phyloP scores from a whole-genome alignment of 2,888 invertebrate species.

The Tribolium freemani region DNA sequence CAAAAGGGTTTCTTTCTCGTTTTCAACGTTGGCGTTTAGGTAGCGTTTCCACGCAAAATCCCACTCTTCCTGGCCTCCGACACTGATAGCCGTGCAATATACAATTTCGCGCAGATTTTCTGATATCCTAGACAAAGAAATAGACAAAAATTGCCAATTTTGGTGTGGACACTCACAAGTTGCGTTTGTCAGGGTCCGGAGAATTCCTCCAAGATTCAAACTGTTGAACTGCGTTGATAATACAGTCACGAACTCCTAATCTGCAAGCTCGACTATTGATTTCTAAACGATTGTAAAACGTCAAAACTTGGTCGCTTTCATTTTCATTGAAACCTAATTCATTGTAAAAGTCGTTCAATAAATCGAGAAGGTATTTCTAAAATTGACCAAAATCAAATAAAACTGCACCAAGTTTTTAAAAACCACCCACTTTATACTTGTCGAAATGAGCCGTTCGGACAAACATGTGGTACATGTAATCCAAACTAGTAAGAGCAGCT shows the following conservation, averaged over 20 bases:
- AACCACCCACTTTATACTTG: constrained; percentile 73
- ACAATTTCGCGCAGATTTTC: constrained; percentile 87
- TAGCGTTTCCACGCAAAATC: constrained; percentile 89
- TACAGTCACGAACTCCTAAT: constrained; percentile 81
- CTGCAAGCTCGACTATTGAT: constrained; percentile 82
- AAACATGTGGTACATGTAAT: constrained; percentile 85
- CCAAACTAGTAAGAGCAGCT: constrained; percentile 82
- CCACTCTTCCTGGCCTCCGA: constrained; percentile 90
- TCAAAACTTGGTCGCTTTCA: constrained; percentile 76
- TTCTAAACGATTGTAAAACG: constrained; percentile 80
- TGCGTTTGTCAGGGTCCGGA: constrained; percentile 79
- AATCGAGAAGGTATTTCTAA: constrained; percentile 78
- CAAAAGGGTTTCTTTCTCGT: constrained; percentile 84
- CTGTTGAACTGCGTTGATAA: constrained; percentile 79
- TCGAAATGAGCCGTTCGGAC: constrained; percentile 80
- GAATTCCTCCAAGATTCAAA: constrained; percentile 83
- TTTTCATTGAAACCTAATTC: constrained; percentile 79
- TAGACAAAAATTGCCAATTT: neutral
- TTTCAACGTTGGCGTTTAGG: constrained; percentile 80
- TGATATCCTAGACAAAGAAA: constrained; percentile 75
- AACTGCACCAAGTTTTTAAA: neutral
- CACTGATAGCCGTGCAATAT: constrained; percentile 88
- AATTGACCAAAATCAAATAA: constrained; percentile 44
- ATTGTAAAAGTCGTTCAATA: constrained; percentile 77
- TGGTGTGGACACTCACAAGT: constrained; percentile 75